Conservation (phyloP, 2,888 invertebrate species). For the Thysanoteuthis rhombus region DNA sequence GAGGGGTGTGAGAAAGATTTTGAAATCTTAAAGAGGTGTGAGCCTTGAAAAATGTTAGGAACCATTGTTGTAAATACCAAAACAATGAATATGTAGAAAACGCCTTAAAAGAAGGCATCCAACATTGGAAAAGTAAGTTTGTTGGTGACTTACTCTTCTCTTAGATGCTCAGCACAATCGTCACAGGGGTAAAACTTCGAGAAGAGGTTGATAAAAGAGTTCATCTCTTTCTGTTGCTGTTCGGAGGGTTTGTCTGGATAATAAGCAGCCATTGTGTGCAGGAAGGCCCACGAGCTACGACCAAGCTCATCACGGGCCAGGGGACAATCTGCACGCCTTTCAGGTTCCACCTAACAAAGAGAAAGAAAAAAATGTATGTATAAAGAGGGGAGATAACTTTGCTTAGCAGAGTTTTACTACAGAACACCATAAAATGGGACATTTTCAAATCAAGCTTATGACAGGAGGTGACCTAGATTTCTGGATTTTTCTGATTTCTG, state of each 20-base stretch:
- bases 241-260: constrained; percentile 85
- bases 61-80: too few relatives aligned
- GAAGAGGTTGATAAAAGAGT: constrained; percentile 82
- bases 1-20: too few relatives aligned
- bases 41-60: too few relatives aligned
- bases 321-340: constrained; percentile 69
- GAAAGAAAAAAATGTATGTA: background rate
- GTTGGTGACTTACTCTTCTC: constrained; percentile 75
- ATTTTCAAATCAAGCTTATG: too few relatives aligned
- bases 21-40: too few relatives aligned
- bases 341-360: background rate
- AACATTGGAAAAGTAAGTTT: background rate
- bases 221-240: constrained; percentile 79
- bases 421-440: too few relatives aligned
- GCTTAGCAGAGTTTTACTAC: too few relatives aligned
- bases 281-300: constrained; percentile 87
- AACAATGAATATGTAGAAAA: background rate
- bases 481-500: too few relatives aligned
- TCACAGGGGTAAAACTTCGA: constrained; percentile 93
- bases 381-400: too few relatives aligned
- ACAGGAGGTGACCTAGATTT: too few relatives aligned
- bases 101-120: too few relatives aligned
- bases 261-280: constrained; percentile 96
- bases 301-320: constrained; percentile 72
- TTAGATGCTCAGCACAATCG: constrained; percentile 87